A percentile compares a stretch with the other conserved stretches of the same genome.
These are phyloP conservation scores for Malachius bipustulatus DNA, from an alignment of 2,888 invertebrate genomes.

Conservation along the genomic window DNA sequence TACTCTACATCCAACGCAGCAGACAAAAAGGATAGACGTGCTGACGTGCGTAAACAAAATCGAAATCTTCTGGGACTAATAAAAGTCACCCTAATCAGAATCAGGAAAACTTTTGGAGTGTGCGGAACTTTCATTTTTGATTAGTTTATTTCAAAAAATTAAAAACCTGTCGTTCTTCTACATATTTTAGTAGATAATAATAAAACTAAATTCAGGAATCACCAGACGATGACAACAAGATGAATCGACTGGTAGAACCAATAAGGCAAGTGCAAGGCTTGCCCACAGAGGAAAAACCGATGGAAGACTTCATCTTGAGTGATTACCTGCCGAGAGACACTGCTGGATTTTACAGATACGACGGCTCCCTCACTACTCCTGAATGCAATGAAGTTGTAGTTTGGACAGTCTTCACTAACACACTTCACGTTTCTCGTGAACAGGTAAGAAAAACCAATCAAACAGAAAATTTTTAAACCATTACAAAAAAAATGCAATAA, in stretches of 20 bases:
- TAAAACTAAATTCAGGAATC: too few relatives aligned
- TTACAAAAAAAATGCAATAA: too few relatives aligned
- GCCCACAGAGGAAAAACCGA: neutral
- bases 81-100: neutral
- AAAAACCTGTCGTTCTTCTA: too few relatives aligned
- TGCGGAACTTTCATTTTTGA: too few relatives aligned
- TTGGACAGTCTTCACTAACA: constrained; percentile 9
- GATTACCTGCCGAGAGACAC: neutral
- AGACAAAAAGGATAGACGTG: too few relatives aligned
- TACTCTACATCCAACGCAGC: too few relatives aligned
- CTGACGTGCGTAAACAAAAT: too few relatives aligned
- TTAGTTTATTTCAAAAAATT: too few relatives aligned
- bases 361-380: constrained; percentile 12
- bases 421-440: constrained; percentile 3
- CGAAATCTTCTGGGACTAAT: too few relatives aligned
- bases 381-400: constrained; percentile 12
- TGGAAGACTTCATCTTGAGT: neutral
- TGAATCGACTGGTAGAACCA: neutral
- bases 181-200: too few relatives aligned
- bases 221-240: neutral
- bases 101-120: neutral
- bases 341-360: constrained; percentile 7
- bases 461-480: too few relatives aligned
- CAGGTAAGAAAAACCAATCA: too few relatives aligned
- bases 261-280: neutral